These are phyloP conservation scores for Leptoteleia sp. DNA, from an alignment of 1,140 invertebrate genomes.

Conservation along the genomic window DNA sequence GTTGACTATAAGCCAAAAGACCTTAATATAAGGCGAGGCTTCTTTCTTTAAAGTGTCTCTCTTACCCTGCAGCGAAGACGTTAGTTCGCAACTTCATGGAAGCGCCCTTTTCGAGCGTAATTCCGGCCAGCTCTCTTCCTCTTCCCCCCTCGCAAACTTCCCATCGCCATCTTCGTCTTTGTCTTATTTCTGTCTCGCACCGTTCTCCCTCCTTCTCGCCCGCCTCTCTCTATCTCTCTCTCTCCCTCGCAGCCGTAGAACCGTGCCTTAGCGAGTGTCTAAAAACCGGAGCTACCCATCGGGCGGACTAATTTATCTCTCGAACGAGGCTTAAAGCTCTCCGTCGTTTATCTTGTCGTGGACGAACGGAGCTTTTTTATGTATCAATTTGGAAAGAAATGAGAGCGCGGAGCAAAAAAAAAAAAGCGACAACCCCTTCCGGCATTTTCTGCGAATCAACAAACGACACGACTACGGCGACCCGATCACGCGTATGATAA, in stretches of 20 bases:
- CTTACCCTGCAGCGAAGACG: slow-evolving; percentile 24
- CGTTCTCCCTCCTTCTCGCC: neutral
- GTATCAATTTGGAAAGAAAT: slow-evolving; percentile 58
- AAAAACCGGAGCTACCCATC: slow-evolving; percentile 71
- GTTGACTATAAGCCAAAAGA: slow-evolving; percentile 61
- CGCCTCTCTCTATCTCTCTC: neutral
- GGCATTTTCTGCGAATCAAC: slow-evolving; percentile 26
- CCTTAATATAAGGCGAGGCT: slow-evolving; percentile 50
- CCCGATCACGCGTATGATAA: slow-evolving; percentile 10
- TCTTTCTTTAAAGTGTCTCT: slow-evolving; percentile 53
- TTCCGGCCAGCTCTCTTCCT: slow-evolving; percentile 29
- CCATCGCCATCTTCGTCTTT: slow-evolving; percentile 1
- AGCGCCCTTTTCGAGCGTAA: slow-evolving; percentile 46
- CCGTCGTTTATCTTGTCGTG: slow-evolving; percentile 75
- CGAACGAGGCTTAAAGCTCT: slow-evolving; percentile 73
- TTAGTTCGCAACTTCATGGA: slow-evolving; percentile 24
- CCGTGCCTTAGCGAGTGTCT: slow-evolving; percentile 42
- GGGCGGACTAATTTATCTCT: slow-evolving; percentile 76
- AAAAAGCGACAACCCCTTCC: slow-evolving; percentile 39
- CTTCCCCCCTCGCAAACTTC: slow-evolving; percentile 31
- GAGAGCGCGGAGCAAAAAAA: no score
- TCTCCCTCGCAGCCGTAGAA: no score
- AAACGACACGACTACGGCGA: slow-evolving; percentile 12
- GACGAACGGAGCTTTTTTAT: slow-evolving; percentile 69
- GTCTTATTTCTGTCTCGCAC: neutral